These are phyloP conservation scores for Tor tambroides DNA, from an alignment of 2,113 vertebrate species.

Conservation along the genomic window DNA sequence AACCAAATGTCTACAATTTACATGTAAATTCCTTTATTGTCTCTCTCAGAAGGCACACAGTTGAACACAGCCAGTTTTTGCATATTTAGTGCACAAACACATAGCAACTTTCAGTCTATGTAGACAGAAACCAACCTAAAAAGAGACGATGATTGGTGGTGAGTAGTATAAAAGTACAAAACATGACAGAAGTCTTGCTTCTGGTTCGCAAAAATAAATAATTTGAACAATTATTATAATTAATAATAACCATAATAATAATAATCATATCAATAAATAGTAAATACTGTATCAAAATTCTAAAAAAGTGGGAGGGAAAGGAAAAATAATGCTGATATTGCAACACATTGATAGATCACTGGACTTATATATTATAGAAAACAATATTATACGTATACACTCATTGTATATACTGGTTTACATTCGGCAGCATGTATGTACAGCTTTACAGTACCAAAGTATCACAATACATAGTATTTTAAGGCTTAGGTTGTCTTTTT, in stretches of 20 bases:
- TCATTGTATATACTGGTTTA: slow-evolving; percentile 74
- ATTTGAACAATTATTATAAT: slow-evolving; percentile 65
- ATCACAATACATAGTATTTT: slow-evolving; percentile 84
- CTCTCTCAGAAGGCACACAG: slow-evolving; percentile 74
- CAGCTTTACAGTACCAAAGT: slow-evolving; percentile 76
- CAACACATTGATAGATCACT: slow-evolving; percentile 68
- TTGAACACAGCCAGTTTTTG: slow-evolving; percentile 8
- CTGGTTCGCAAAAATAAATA: slow-evolving; percentile 79
- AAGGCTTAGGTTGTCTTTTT: slow-evolving; percentile 75
- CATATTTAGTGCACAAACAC: slow-evolving; percentile 17
- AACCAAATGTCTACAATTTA: background rate
- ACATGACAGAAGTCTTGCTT: slow-evolving; percentile 74
- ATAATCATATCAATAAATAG: slow-evolving; percentile 72
- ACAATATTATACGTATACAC: slow-evolving; percentile 70
- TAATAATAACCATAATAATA: slow-evolving; percentile 3
- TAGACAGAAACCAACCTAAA: slow-evolving; percentile 56
- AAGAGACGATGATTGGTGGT: slow-evolving; percentile 63
- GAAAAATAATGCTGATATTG: slow-evolving; percentile 60
- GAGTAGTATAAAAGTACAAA: slow-evolving; percentile 81
- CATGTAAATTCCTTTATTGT: slow-evolving; percentile 67
- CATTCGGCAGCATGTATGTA: slow-evolving; percentile 78
- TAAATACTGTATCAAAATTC: slow-evolving; percentile 80
- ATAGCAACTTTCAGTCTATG: background rate
- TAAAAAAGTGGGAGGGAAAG: slow-evolving; percentile 42
- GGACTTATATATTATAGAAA: slow-evolving; percentile 73